Percentiles rank a stretch among this genome's conserved stretches.
These are phyloP conservation scores for Elegia similella DNA, from an alignment of 2,888 invertebrate species.

Conservation along the genomic window DNA sequence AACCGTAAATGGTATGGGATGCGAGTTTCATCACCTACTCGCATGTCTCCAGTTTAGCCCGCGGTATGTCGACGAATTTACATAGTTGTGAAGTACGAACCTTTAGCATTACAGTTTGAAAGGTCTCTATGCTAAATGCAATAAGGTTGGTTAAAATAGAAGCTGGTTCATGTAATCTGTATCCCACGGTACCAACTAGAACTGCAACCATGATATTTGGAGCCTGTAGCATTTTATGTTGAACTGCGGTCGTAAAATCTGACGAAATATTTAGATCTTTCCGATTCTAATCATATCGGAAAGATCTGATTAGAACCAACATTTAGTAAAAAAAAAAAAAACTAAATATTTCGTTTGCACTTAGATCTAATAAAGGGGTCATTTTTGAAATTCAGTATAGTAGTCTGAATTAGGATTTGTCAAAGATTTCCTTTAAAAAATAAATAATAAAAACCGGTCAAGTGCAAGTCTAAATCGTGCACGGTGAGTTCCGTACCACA, in stretches of 20 bases:
- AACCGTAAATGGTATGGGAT: constrained; percentile 9
- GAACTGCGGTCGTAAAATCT: neutral
- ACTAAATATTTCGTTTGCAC: too few species aligned
- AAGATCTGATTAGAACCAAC: too few species aligned
- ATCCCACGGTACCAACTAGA: neutral
- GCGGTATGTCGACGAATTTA: constrained; percentile 5
- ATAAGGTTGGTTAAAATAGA: neutral
- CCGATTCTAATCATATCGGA: too few species aligned
- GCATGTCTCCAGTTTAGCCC: neutral
- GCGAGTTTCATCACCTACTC: constrained; percentile 11
- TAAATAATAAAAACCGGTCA: too few species aligned
- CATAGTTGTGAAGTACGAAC: neutral
- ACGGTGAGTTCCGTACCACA: too few species aligned
- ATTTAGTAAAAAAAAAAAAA: too few species aligned
- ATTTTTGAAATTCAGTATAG: too few species aligned
- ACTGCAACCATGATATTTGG: neutral
- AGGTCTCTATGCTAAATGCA: neutral
- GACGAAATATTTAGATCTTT: neutral
- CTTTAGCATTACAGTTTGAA: neutral
- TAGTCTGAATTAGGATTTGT: too few species aligned
- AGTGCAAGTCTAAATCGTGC: too few species aligned
- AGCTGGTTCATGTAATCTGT: neutral
- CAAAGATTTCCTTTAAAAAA: too few species aligned
- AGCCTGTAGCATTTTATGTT: neutral
- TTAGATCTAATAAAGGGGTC: too few species aligned